These are phyloP conservation scores for Cataglyphis livida DNA, from an alignment of 2,888 invertebrate species.

Conservation along the genomic window DNA sequence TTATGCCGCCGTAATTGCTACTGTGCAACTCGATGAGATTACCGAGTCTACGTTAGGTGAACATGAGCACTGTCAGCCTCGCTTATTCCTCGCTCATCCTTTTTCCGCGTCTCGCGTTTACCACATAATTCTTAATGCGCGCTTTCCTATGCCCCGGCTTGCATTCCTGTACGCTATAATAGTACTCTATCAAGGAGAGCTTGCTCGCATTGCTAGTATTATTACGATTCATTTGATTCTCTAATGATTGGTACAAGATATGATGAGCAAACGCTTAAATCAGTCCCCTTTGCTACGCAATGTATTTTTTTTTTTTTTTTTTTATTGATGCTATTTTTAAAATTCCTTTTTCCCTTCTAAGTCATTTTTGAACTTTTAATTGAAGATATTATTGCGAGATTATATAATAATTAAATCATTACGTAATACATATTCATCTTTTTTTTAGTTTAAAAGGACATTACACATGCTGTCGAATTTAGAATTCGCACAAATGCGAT, in stretches of 20 bases:
- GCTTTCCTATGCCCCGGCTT: slow-evolving; percentile 1
- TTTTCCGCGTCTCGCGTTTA: slow-evolving; percentile 36
- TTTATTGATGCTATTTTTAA: neutral
- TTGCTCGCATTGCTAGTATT: slow-evolving; percentile 26
- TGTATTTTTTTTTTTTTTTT: neutral
- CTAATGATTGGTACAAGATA: slow-evolving; percentile 22
- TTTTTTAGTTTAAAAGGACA: neutral
- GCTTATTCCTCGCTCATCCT: slow-evolving; percentile 59
- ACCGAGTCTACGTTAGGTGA: slow-evolving; percentile 59
- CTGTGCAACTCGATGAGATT: slow-evolving; percentile 72
- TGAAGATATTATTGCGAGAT: neutral
- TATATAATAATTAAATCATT: neutral
- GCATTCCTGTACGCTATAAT: neutral
- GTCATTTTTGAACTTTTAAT: neutral
- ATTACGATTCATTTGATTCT: slow-evolving; percentile 25
- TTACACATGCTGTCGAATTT: neutral
- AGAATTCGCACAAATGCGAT: neutral
- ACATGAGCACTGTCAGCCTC: slow-evolving; percentile 54
- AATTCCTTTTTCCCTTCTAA: neutral
- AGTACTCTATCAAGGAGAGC: slow-evolving; percentile 25
- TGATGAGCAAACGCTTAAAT: slow-evolving; percentile 27
- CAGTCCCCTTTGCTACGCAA: neutral
- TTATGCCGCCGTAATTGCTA: slow-evolving; percentile 69
- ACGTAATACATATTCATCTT: neutral
- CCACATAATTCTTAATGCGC: slow-evolving; percentile 64